A percentile compares a stretch with the other conserved stretches of the same genome.
These are phyloP conservation scores for Sterrhoptilus dennistouni DNA, from an alignment of 2,113 vertebrate genomes.

Conservation along the genomic window DNA sequence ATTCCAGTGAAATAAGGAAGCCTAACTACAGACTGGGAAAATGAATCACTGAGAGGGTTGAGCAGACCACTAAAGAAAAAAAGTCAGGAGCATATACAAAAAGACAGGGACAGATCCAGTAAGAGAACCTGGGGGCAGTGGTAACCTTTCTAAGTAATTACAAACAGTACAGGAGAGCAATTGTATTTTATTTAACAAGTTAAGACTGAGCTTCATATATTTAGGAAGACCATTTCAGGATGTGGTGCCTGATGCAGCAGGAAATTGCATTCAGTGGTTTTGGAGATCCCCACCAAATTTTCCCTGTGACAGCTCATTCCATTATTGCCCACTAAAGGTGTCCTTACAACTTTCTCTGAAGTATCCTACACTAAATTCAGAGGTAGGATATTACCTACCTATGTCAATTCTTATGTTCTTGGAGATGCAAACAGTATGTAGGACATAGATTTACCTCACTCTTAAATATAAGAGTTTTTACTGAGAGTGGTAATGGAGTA, in stretches of 20 bases:
- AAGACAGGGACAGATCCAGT: background rate
- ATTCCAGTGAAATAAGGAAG: background rate
- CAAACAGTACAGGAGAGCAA: background rate
- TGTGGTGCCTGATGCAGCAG: background rate
- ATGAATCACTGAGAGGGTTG: background rate
- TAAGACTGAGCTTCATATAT: background rate
- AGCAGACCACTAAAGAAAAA: background rate
- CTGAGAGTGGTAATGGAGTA: background rate
- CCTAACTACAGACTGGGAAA: background rate
- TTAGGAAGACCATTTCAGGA: background rate
- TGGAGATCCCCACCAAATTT: slow-evolving; percentile 16
- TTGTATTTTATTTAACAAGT: background rate
- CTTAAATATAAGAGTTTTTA: background rate
- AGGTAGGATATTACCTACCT: background rate
- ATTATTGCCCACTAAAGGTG: background rate
- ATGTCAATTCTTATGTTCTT: background rate
- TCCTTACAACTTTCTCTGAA: background rate
- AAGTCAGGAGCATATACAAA: background rate
- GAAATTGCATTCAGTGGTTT: slow-evolving; percentile 16
- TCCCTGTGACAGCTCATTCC: background rate
- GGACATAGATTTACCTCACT: background rate
- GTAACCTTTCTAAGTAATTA: background rate
- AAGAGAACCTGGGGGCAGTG: background rate
- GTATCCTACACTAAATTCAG: background rate
- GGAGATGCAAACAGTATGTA: background rate